Evolutionary conservation across 2,797 vertebrate genomes (phyloP).

Genomic region (Pseudomugil tenellus): DNA sequence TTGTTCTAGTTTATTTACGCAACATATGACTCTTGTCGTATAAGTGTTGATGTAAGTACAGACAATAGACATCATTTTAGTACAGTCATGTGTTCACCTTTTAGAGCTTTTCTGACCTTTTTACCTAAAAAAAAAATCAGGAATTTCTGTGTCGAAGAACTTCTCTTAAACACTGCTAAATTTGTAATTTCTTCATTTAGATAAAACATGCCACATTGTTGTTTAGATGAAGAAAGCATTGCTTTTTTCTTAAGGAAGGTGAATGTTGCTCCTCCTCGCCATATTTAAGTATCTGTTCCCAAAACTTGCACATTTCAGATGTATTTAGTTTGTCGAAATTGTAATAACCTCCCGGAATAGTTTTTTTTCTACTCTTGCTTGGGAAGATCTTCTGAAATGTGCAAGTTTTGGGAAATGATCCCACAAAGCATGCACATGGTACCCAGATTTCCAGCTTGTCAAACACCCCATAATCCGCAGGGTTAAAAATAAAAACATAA

Average conservation of each 20-base stretch:
- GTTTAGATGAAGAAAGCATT: not conserved
- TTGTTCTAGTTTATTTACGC: not conserved
- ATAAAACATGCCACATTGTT: not conserved
- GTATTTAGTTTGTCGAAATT: no score
- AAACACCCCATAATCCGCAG: not conserved
- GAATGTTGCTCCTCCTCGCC: not conserved
- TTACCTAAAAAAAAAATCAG: no score
- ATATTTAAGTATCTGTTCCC: no score
- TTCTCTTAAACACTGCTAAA: not conserved
- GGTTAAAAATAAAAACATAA: not conserved
- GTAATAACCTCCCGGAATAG: no score
- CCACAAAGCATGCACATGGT: not conserved
- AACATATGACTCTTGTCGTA: not conserved
- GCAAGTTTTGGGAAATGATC: not conserved
- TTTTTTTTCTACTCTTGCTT: no score
- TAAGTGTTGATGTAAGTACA: not conserved
- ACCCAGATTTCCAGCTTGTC: not conserved
- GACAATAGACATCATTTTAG: no score
- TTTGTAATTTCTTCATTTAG: no score
- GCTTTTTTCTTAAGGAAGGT: not conserved
- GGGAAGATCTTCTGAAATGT: not conserved
- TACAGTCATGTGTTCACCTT: no score
- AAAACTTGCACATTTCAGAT: no score
- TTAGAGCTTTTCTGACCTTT: no score
- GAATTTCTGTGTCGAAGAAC: not conserved